These are phyloP conservation scores for Mythimna lalbum DNA, from an alignment of 2,888 invertebrate genomes.

Conservation along the genomic window DNA sequence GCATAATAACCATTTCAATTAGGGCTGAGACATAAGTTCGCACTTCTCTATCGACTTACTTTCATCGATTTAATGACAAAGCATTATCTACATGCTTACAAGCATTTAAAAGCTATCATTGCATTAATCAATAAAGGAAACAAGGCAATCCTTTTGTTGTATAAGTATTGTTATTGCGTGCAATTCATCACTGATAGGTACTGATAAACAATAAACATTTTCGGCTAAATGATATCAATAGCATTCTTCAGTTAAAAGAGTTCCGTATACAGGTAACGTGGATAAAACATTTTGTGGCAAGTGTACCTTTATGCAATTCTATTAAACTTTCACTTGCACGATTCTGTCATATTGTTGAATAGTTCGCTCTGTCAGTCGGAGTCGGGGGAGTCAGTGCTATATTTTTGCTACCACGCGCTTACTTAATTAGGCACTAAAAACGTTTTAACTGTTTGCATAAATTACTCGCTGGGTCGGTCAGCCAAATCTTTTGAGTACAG, in stretches of 20 bases:
- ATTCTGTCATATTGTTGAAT: slow-evolving; percentile 75
- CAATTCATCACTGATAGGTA: slow-evolving; percentile 24
- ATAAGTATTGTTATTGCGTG: slow-evolving; percentile 7
- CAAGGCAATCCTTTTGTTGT: slow-evolving; percentile 6
- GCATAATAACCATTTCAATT: slow-evolving; percentile 46
- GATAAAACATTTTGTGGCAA: slow-evolving; percentile 74
- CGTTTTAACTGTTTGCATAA: slow-evolving; percentile 14
- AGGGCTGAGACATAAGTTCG: slow-evolving; percentile 16
- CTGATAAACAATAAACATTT: slow-evolving; percentile 18
- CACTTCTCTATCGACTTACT: slow-evolving; percentile 6
- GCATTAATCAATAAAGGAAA: slow-evolving; percentile 16
- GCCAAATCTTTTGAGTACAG: slow-evolving; percentile 22
- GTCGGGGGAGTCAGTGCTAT: slow-evolving; percentile 24
- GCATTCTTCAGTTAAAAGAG: slow-evolving; percentile 54
- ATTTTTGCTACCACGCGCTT: slow-evolving; percentile 29
- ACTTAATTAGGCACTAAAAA: slow-evolving; percentile 17
- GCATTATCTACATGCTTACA: slow-evolving; percentile 11
- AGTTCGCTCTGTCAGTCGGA: slow-evolving; percentile 44
- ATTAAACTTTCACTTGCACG: slow-evolving; percentile 83
- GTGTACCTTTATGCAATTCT: slow-evolving; percentile 76
- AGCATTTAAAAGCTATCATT: slow-evolving; percentile 7
- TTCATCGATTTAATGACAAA: slow-evolving; percentile 22
- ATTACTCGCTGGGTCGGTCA: neutral
- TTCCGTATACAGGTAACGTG: slow-evolving; percentile 64
- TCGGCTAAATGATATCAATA: slow-evolving; percentile 20